Evolutionary conservation across 2,888 invertebrate species (phyloP), one percentile per base, ranked within the genome.

Genomic region (Rhagium mordax): DNA sequence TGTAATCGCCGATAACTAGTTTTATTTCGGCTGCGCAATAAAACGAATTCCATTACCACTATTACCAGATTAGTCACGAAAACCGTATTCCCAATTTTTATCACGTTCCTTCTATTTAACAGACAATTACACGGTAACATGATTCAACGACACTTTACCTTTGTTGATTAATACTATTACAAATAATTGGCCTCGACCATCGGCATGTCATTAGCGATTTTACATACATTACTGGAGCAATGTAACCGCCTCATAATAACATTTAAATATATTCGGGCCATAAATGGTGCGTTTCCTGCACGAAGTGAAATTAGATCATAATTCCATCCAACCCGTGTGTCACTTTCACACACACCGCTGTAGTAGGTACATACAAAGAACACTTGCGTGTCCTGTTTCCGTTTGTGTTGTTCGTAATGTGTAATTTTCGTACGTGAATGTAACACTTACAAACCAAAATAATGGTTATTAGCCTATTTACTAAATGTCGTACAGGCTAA

Each of bases 281-380:
- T 51, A 18, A 51, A 51, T 51, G 51, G 51, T 51, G 18, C 51
- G 18, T 51, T 51, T 51, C 51, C 51, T 51, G 51, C 51, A 8
- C 2, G n/a, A 41, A 41, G 41, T 41, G 41, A 41, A 41, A 41
- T 41, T 41, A 41, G 13, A n/a, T 2, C 41, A 41, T n/a, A 41
- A 41, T n/a, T 41, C 41, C 41, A 41, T 41, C 41, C n/a, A 41
- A 41, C n/a, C n/a, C n/a, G n/a, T n/a, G 41, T 41, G 41, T 41
- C 10, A 41, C 41, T 41, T 41, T 41, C 41, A 13, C 41, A 33
- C 33, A 41, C n/a, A 2, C 13, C 41, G 41, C 3, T 41, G 41
- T 41, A 1, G 24, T 24, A 24, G n/a, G n/a, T 0, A 41, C 13
- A n/a, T 41, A 41, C n/a, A 41, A 41, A 24, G 4, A 41, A n/a